Conservation (phyloP, 2,888 invertebrate genomes). For the Tortrix viridana region DNA sequence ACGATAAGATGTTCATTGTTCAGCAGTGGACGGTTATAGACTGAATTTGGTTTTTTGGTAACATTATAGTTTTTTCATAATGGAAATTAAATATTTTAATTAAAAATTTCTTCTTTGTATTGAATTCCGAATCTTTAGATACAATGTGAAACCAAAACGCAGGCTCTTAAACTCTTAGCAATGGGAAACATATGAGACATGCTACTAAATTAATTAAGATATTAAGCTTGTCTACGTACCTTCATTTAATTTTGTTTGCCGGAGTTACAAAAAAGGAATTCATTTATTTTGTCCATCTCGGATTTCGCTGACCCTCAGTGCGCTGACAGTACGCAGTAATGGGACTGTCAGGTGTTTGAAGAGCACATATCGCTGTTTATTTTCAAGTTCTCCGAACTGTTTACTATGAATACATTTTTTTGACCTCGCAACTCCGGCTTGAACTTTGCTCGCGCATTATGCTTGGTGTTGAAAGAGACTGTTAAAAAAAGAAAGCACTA, state of each 20-base stretch:
- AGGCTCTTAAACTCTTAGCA: too few relatives aligned
- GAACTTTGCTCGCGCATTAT: constrained; percentile 28
- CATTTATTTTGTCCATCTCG: constrained; percentile 22
- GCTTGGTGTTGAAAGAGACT: constrained; percentile 43
- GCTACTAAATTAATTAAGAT: too few relatives aligned
- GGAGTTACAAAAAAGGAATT: not conserved
- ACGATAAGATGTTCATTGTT: too few relatives aligned
- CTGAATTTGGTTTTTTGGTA: too few relatives aligned
- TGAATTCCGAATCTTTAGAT: too few relatives aligned
- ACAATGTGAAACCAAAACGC: too few relatives aligned
- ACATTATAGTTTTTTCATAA: too few relatives aligned
- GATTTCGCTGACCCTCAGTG: constrained; percentile 48
- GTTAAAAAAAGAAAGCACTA: constrained; percentile 26
- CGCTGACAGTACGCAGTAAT: constrained; percentile 70
- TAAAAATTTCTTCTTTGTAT: too few relatives aligned
- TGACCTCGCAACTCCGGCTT: constrained; percentile 49
- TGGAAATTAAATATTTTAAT: too few relatives aligned
- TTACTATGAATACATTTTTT: constrained; percentile 57
- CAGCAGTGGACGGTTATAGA: too few relatives aligned
- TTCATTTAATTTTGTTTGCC: not conserved
- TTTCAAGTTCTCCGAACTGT: constrained; percentile 60
- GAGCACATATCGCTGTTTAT: constrained; percentile 65
- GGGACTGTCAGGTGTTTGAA: constrained; percentile 74
- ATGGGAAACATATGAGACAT: too few relatives aligned
- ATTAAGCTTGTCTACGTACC: too few relatives aligned